phyloP scores from a whole-genome alignment of 2,797 vertebrate species.

The Erpetoichthys calabaricus region DNA sequence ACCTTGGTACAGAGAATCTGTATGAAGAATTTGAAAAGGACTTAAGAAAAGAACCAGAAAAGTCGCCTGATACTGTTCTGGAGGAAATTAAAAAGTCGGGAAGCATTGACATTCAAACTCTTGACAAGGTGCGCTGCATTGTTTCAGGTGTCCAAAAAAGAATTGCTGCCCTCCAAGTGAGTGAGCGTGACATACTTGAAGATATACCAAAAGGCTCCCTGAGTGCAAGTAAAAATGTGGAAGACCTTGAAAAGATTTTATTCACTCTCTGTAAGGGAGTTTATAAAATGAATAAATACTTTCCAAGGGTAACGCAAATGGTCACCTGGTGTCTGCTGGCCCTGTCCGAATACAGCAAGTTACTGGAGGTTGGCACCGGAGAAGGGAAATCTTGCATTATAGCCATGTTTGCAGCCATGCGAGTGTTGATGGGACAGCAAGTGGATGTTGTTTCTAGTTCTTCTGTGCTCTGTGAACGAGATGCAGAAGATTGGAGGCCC shows the following conservation, averaged over 20 bases:
- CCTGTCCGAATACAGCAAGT: slow-evolving; percentile 24
- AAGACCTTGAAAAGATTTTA: slow-evolving; percentile 7
- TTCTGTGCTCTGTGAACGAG: slow-evolving; percentile 13
- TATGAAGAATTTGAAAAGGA: slow-evolving; percentile 6
- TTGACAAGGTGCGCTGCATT: slow-evolving; percentile 6
- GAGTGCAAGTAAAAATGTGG: slow-evolving; percentile 6
- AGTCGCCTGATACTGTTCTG: slow-evolving; percentile 25
- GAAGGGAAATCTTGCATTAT: slow-evolving; percentile 43
- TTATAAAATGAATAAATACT: neutral
- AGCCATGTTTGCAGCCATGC: slow-evolving; percentile 41
- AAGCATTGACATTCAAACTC: slow-evolving; percentile 9
- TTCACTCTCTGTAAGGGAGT: neutral
- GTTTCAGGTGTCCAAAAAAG: slow-evolving; percentile 8
- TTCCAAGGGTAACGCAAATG: slow-evolving; percentile 34
- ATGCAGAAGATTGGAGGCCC: neutral
- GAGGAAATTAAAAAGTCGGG: slow-evolving; percentile 20
- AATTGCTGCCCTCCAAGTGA: slow-evolving; percentile 2
- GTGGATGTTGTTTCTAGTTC: slow-evolving; percentile 33
- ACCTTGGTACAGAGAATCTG: neutral
- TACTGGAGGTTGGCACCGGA: slow-evolving; percentile 27
- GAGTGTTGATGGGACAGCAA: slow-evolving; percentile 14
- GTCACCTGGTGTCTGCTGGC: slow-evolving; percentile 39
- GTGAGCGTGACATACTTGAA: neutral
- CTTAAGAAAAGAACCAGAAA: slow-evolving; percentile 9
- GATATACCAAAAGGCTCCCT: neutral